These are phyloP conservation scores for Nipponia nippon DNA, from an alignment of 2,113 vertebrate genomes.

Conservation along the genomic window DNA sequence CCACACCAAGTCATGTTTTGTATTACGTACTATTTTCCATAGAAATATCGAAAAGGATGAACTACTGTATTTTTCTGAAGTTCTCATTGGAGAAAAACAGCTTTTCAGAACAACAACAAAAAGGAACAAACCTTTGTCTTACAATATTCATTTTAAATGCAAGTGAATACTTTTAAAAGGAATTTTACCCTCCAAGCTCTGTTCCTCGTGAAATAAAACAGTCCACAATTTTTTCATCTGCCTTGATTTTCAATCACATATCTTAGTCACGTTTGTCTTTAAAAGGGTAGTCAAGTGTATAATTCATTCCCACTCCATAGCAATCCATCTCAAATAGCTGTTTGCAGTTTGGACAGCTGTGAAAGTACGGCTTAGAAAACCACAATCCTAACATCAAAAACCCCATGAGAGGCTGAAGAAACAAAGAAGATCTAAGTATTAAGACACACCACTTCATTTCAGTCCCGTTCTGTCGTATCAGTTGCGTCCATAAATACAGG, in stretches of 20 bases:
- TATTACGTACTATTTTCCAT: not conserved
- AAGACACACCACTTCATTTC: not conserved
- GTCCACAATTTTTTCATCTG: not conserved
- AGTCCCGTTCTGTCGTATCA: not conserved
- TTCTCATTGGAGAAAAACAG: not conserved
- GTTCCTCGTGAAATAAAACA: not conserved
- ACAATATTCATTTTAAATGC: not conserved
- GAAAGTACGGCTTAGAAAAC: not conserved
- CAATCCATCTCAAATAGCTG: not conserved
- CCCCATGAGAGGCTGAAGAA: not conserved
- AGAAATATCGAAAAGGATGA: not conserved
- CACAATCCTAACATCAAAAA: not conserved
- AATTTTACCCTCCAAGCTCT: not conserved
- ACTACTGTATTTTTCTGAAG: not conserved
- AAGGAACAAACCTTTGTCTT: not conserved
- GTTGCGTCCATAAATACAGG: not conserved
- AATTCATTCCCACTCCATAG: not conserved
- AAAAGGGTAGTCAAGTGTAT: not conserved
- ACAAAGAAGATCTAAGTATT: not conserved
- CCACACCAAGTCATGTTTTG: not conserved
- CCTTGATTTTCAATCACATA: not conserved
- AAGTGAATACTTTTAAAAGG: not conserved
- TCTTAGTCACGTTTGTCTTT: not conserved
- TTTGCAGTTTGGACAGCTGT: not conserved
- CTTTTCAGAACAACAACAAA: not conserved